Evolutionary conservation across 2,113 vertebrate species (phyloP), one percentile per base, ranked within the genome.

Genomic region (Tetraodon nigroviridis): DNA sequence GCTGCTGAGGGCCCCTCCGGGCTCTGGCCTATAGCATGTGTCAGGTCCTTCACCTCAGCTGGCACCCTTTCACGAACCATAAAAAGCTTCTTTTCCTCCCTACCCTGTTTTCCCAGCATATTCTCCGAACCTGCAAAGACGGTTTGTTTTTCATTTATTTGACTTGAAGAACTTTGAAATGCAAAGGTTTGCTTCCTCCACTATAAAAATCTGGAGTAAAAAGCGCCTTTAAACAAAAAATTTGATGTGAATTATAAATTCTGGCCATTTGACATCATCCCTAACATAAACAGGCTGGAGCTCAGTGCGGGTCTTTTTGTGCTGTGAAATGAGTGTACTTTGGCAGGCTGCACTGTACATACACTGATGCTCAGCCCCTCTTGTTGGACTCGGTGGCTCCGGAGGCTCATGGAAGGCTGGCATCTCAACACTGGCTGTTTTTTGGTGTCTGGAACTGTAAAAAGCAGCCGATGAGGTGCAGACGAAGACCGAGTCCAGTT

Each of bases 251-350:
- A 88, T 86, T 88, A 74, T 89, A 79, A 87, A 90, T 88, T 88
- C 76, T 79, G 71, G 64, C 79, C 82, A 76, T 84, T 91, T 90
- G 71, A 88, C 87, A 90, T 89, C 87, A 88, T 77, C 76, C 51
- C 73, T 78, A 89, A 88, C 49, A 68, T 76, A 88, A 88, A 88
- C 85, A 89, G 61, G 78, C 48, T 37, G 82, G 71, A 62, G 83
- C 60, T 78, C 76, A 73, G 68, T 66, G 69, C 58, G 24, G 80
- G 82, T 85, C 76, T 86, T 81, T 89, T 77, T 78, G 83, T 81
- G 85, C 81, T 85, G 75, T 78, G 89, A 86, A 88, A 84, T 71
- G 80, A 89, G 88, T 89, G 82, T 89, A 85, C 82, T 79, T 91
- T 90, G 89, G 86, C 86, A 88, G 58, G 74, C 78, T 58, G 78